A percentile compares a stretch with the other conserved stretches of the same genome.
These are phyloP conservation scores for Gulo gulo DNA, from an alignment of 2,113 vertebrate species.

Conservation along the genomic window DNA sequence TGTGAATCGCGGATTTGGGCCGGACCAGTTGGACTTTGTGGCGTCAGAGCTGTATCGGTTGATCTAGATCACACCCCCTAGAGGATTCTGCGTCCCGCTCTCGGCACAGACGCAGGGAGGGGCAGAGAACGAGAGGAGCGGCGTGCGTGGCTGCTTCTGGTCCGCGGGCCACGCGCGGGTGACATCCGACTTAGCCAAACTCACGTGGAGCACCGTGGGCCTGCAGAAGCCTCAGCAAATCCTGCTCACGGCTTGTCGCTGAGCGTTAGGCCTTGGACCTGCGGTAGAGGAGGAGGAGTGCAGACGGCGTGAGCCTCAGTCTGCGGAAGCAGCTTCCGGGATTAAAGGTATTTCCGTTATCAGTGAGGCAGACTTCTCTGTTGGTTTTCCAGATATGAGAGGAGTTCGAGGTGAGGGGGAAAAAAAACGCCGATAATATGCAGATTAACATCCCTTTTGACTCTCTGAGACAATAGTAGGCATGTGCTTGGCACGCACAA, in stretches of 20 bases:
- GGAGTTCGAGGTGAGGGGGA: not conserved
- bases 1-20: not conserved
- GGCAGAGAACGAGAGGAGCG: not conserved
- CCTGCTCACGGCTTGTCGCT: not conserved
- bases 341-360: not conserved
- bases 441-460: not conserved
- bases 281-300: not conserved
- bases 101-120: not conserved
- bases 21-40: too few relatives aligned
- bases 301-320: not conserved
- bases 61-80: accelerated
- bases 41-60: not conserved
- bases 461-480: not conserved
- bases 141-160: not conserved
- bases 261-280: not conserved
- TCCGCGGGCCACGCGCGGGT: not conserved
- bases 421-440: not conserved
- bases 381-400: not conserved
- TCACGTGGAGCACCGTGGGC: not conserved
- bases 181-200: not conserved
- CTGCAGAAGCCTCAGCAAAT: not conserved
- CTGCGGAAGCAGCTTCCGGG: not conserved
- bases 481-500: not conserved
- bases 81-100: too few relatives aligned
- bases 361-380: not conserved